phyloP scores from a whole-genome alignment of 2,113 vertebrate species.

The Nestor notabilis region DNA sequence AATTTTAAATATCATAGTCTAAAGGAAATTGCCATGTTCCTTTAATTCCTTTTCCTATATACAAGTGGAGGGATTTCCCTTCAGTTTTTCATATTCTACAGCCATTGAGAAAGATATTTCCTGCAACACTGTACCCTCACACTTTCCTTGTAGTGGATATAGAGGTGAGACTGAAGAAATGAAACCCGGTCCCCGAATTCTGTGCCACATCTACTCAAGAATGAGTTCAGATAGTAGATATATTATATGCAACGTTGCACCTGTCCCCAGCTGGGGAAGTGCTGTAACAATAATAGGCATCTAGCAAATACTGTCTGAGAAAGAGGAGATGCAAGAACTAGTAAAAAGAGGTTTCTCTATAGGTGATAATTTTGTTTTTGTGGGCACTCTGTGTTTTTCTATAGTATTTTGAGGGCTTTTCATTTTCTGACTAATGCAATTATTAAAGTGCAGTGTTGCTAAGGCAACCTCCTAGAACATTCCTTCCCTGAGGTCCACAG shows the following conservation, averaged over 20 bases:
- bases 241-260: neutral
- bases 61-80: neutral
- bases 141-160: neutral
- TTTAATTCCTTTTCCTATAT: neutral
- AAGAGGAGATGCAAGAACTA: neutral
- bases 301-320: neutral
- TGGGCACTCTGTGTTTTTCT: neutral
- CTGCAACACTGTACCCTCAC: neutral
- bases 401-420: neutral
- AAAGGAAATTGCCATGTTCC: neutral
- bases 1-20: neutral
- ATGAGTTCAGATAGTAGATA: neutral
- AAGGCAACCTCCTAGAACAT: neutral
- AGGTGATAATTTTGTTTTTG: neutral
- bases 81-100: neutral
- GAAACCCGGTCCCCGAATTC: neutral
- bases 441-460: slow-evolving; percentile 26
- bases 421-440: slow-evolving; percentile 4
- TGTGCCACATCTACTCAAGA: neutral
- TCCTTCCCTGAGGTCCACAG: neutral
- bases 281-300: neutral
- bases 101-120: neutral
- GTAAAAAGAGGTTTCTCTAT: neutral
- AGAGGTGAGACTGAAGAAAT: neutral
- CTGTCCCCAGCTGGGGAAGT: neutral